Base-by-base conservation (phyloP, 2,797 vertebrate genomes). In the Etheostoma perlongum region DNA sequence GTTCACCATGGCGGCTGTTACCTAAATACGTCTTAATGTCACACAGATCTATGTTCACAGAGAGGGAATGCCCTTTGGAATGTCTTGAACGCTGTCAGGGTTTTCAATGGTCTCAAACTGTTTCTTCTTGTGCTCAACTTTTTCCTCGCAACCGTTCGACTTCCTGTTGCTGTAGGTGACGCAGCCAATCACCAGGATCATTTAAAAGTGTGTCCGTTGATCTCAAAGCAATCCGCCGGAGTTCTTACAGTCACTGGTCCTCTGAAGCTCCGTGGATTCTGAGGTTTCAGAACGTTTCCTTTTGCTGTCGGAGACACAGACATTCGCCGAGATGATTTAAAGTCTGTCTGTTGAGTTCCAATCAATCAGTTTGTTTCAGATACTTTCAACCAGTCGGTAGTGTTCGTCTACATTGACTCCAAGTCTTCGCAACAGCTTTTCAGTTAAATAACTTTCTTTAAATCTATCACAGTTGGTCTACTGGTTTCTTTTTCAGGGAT, bases 401-500 rank as follows among this genome's bases (percentile, higher is more conserved):
- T 55, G 4, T 72, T 85, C 42, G 80, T 87, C 67, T 40, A n/a
- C 23, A 27, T 67, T 6, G 9, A 36, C 33, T 36, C 9, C 9
- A 10, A 73, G 19, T 76, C 67, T 57, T 70, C 60, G 64, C 25
- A 33, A 40, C 16, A 36, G 4, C 27, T 30, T 46, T 23, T 19
- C 42, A 13, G n/a, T 71, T 21, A 49, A 69, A 72, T 67, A 64
- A 53, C 53, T 52, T 60, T 61, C n/a, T 60, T 36, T 44, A 40
- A 2, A 40, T 74, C 44, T 46, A 44, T 60, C 27, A 36, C 54
- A 4, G 15, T 51, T 79, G 16, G 7, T 68, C 36, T 40, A 11
- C 4, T 12, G 11, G 36, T 40, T 3, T 40, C 36, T 40, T 55
- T 44, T 82, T 64, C 82, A 64, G 44, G 69, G 84, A 91, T 93